Percentiles rank a stretch among this genome's conserved stretches.
These are phyloP conservation scores for Cirrhinus mrigala DNA, from an alignment of 2,797 vertebrate genomes.

Conservation along the genomic window DNA sequence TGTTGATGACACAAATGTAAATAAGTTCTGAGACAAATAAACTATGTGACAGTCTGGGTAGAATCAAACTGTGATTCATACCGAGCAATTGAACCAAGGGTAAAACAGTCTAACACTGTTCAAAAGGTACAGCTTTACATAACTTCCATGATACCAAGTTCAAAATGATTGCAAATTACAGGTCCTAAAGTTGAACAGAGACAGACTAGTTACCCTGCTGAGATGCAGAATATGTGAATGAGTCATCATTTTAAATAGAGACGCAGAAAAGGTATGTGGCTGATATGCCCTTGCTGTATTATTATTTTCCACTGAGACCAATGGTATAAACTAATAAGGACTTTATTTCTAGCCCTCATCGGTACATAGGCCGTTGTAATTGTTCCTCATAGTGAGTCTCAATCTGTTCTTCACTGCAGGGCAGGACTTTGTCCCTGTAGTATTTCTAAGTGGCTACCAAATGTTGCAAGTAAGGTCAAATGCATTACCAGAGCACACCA, in stretches of 20 bases:
- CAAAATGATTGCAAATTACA: background rate
- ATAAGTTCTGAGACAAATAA: background rate
- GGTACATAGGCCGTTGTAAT: conserved; percentile 38
- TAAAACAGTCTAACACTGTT: background rate
- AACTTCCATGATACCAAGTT: background rate
- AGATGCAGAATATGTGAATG: background rate
- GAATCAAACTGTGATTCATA: background rate
- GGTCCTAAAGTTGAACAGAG: background rate
- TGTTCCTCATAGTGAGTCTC: conserved; percentile 32
- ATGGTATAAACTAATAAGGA: conserved; percentile 48
- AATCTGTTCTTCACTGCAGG: conserved; percentile 19
- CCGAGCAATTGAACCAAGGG: background rate
- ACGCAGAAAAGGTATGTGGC: background rate
- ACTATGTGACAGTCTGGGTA: background rate
- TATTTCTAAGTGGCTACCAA: conserved; percentile 12
- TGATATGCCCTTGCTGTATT: background rate
- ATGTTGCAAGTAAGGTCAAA: conserved; percentile 51
- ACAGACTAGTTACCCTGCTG: background rate
- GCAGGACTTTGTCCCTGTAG: conserved; percentile 8
- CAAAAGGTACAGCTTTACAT: background rate
- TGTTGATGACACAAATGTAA: background rate
- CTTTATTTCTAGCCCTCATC: conserved; percentile 19
- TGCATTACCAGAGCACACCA: conserved; percentile 10
- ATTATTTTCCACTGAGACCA: conserved; percentile 38
- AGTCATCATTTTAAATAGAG: background rate